Conservation (phyloP, 2,113 vertebrate genomes). For the Desmodus rotundus region DNA sequence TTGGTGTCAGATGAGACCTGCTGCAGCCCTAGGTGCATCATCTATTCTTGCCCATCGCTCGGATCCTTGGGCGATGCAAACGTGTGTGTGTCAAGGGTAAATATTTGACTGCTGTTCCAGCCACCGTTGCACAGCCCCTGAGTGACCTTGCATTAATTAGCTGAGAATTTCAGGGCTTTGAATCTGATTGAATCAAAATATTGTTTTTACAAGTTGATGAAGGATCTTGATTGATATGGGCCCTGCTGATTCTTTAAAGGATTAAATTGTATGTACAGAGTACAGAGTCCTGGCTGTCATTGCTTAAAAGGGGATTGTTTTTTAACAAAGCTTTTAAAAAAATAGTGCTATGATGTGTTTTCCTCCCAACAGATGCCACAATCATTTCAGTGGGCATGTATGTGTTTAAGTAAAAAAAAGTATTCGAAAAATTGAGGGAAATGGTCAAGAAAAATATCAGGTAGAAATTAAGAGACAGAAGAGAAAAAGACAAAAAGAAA, state of each 20-base stretch:
- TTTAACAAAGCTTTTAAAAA: slow-evolving; percentile 69
- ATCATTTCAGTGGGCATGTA: slow-evolving; percentile 35
- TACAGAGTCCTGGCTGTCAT: slow-evolving; percentile 83
- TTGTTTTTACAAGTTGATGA: slow-evolving; percentile 99
- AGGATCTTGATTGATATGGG: slow-evolving; percentile 97
- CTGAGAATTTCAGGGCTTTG: slow-evolving; percentile 83
- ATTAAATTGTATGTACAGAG: slow-evolving; percentile 99
- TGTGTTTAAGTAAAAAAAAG: not conserved
- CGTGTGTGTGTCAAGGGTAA: slow-evolving; percentile 79
- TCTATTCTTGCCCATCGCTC: slow-evolving; percentile 75
- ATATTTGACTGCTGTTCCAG: slow-evolving; percentile 84
- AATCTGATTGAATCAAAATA: slow-evolving; percentile 97
- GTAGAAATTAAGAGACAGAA: not conserved
- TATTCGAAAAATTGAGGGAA: slow-evolving; percentile 15
- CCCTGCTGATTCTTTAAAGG: slow-evolving; percentile 94
- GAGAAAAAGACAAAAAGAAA: slow-evolving; percentile 9
- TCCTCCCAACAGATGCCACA: slow-evolving; percentile 57
- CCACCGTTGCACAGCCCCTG: slow-evolving; percentile 72
- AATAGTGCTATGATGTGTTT: slow-evolving; percentile 38
- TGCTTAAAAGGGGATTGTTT: slow-evolving; percentile 77
- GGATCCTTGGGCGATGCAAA: slow-evolving; percentile 71
- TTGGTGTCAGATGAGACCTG: slow-evolving; percentile 70
- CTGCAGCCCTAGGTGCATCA: slow-evolving; percentile 69
- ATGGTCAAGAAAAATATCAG: slow-evolving; percentile 14
- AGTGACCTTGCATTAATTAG: slow-evolving; percentile 89